A percentile compares a stretch with the other conserved stretches of the same genome.
Conservation (phyloP, 2,113 vertebrate species). For the Typhlomys cinereus region DNA sequence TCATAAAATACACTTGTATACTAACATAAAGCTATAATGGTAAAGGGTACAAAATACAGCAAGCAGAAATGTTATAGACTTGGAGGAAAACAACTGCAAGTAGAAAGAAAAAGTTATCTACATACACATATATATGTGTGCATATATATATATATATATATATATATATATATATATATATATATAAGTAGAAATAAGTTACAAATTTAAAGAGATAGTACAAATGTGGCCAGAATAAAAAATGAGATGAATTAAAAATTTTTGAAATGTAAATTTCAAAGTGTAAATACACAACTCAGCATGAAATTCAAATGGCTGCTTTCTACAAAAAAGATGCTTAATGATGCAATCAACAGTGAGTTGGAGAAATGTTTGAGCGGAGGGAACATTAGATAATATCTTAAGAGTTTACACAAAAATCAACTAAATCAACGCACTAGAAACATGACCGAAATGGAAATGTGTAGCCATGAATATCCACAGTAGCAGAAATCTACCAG, state of each 20-base stretch:
- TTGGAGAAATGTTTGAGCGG: slow-evolving; percentile 31
- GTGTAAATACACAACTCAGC: not conserved
- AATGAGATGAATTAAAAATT: not conserved
- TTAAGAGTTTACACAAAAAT: not conserved
- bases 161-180: too few species aligned
- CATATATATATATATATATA: too few species aligned
- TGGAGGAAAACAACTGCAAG: slow-evolving; percentile 14
- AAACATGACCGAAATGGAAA: not conserved
- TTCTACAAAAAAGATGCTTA: not conserved
- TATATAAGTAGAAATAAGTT: too few species aligned
- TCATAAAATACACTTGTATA: slow-evolving; percentile 1
- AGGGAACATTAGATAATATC: not conserved
- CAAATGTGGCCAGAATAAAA: not conserved
- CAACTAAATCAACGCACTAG: slow-evolving; percentile 7
- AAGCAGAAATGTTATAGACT: not conserved
- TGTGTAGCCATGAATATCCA: not conserved
- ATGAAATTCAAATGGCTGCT: not conserved
- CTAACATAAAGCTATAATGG: slow-evolving; percentile 28
- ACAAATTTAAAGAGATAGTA: not conserved
- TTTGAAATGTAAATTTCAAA: slow-evolving; percentile 26
- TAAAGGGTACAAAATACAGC: not conserved
- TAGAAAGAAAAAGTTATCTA: not conserved
- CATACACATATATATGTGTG: too few species aligned
- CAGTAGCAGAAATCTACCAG: not conserved
- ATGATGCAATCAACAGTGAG: not conserved